Conservation (phyloP, 1,140 invertebrate species). For the Lucilia cuprina region DNA sequence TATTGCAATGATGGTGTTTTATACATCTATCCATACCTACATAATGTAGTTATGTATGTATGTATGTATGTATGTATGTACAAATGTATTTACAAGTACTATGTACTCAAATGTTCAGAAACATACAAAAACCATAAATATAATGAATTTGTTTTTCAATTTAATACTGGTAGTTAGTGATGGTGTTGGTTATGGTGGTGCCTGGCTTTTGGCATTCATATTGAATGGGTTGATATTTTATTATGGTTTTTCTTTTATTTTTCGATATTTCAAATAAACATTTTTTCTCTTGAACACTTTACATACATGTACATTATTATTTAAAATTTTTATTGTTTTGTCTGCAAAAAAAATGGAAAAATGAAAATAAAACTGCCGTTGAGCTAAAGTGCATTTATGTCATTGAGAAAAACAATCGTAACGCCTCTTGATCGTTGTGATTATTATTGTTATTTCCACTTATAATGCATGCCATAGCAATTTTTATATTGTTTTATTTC, state of each 20-base stretch:
- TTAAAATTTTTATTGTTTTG: not conserved
- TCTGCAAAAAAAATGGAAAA: not conserved
- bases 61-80: not conserved
- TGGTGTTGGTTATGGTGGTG: not conserved
- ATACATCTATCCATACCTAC: too few relatives aligned
- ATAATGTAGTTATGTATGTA: too few relatives aligned
- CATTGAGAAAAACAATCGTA: slow-evolving; percentile 31
- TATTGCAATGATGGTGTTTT: not conserved
- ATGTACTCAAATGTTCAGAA: too few relatives aligned
- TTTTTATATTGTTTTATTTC: not conserved
- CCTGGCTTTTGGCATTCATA: not conserved
- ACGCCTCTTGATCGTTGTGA: slow-evolving; percentile 27
- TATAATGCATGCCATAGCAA: slow-evolving; percentile 17
- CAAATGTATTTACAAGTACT: not conserved
- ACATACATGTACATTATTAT: not conserved
- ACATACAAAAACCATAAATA: not conserved
- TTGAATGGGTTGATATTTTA: not conserved
- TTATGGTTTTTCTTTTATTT: not conserved
- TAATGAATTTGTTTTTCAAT: not conserved
- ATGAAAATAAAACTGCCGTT: not conserved
- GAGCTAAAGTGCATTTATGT: slow-evolving; percentile 32
- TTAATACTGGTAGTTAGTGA: not conserved
- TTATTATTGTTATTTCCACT: slow-evolving; percentile 33
- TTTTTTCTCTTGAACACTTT: not conserved
- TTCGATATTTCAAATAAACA: too few relatives aligned